Evolutionary conservation across 1,140 invertebrate species (phyloP).

Genomic region (Lepidurus couesii): DNA sequence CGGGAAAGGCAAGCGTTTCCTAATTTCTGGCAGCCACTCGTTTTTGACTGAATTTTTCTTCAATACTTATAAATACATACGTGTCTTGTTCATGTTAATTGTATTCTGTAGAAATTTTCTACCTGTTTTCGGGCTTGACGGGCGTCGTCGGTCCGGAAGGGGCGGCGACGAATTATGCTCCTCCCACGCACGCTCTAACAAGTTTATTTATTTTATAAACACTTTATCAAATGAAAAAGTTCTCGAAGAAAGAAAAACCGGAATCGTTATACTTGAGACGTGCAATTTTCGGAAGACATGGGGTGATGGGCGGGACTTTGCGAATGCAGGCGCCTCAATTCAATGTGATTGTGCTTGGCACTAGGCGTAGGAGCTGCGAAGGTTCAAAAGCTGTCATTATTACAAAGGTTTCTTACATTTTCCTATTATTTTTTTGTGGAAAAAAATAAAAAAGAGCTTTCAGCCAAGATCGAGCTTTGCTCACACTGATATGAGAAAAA

Average conservation of each 20-base stretch:
- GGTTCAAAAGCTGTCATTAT: neutral
- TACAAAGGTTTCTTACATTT: neutral
- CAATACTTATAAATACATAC: neutral
- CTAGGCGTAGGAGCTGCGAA: neutral
- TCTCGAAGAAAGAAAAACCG: neutral
- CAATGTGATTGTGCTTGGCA: constrained; percentile 7
- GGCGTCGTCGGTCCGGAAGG: constrained; percentile 27
- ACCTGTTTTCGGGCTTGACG: constrained; percentile 34
- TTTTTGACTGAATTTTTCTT: neutral
- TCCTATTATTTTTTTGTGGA: neutral
- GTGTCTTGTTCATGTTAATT: neutral
- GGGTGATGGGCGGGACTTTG: neutral
- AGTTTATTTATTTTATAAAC: neutral
- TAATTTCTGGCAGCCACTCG: neutral
- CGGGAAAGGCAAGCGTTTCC: neutral
- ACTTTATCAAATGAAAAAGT: neutral
- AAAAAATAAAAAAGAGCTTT: too few species aligned
- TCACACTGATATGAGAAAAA: too few species aligned
- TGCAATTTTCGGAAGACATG: neutral
- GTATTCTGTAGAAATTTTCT: neutral
- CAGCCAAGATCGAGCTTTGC: too few species aligned
- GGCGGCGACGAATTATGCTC: constrained; percentile 9
- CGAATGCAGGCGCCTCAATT: neutral
- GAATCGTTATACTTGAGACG: neutral
- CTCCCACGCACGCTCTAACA: neutral